Conservation (phyloP, 2,113 vertebrate genomes). For the Eclectus roratus region DNA sequence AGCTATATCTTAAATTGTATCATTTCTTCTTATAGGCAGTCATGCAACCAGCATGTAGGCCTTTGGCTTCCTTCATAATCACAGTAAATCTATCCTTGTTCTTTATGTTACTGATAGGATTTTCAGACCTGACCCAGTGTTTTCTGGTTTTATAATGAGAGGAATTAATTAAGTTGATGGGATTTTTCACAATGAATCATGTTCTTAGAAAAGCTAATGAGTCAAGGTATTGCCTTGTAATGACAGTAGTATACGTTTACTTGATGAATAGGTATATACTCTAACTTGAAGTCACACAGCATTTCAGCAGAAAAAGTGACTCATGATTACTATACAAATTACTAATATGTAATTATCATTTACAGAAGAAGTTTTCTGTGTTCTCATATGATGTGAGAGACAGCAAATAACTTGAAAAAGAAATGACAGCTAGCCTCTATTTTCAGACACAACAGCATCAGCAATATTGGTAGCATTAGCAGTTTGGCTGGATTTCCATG, state of each 20-base stretch:
- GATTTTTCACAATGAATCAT: background rate
- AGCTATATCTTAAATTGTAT: background rate
- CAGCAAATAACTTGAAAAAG: background rate
- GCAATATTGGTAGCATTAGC: background rate
- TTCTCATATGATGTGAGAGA: background rate
- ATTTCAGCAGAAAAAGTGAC: background rate
- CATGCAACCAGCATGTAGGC: background rate
- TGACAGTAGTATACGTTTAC: background rate
- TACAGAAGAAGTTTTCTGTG: background rate
- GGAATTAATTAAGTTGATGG: background rate
- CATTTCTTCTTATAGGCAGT: background rate
- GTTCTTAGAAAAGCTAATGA: conserved; percentile 29
- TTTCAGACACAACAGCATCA: background rate
- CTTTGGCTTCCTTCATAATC: background rate
- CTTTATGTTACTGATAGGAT: background rate
- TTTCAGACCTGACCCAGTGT: background rate
- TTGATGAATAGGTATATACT: background rate
- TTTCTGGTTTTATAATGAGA: background rate
- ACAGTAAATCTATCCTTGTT: background rate
- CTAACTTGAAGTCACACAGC: background rate
- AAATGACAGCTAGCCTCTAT: background rate
- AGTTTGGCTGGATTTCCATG: background rate
- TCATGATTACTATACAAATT: background rate
- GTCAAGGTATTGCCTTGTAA: background rate
- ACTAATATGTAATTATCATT: background rate